A percentile compares a stretch with the other conserved stretches of the same genome.
Evolutionary conservation across 2,888 invertebrate genomes (phyloP).

Genomic region (Tachystola acroxantha): DNA sequence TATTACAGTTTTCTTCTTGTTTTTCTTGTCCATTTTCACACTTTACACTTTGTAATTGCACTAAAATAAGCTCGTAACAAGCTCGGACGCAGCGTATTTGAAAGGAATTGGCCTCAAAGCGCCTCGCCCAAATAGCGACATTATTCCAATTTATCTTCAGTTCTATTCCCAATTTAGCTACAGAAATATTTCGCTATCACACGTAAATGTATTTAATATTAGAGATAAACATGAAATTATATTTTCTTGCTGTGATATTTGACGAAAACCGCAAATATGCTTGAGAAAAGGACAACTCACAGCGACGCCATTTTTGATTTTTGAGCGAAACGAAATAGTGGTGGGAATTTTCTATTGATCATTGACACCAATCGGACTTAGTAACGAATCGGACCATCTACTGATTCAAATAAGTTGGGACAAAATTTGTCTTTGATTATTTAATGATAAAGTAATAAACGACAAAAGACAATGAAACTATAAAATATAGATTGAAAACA

Average conservation of each 20-base stretch:
- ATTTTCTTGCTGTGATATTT: no score
- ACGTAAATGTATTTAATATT: constrained; percentile 14
- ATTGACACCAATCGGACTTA: not conserved
- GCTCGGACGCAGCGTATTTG: constrained; percentile 21
- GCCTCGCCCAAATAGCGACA: constrained; percentile 47
- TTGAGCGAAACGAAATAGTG: not conserved
- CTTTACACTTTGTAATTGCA: constrained; percentile 25
- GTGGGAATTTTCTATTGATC: not conserved
- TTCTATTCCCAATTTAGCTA: constrained; percentile 4
- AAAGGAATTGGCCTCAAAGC: constrained; percentile 18
- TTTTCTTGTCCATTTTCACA: constrained; percentile 75
- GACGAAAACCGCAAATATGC: constrained; percentile 29
- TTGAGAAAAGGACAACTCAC: constrained; percentile 70
- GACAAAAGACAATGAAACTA: no score
- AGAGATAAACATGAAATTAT: no score
- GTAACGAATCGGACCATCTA: no score
- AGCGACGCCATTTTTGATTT: constrained; percentile 61
- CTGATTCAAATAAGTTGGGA: no score
- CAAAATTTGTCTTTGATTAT: no score
- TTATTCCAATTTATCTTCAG: constrained; percentile 26
- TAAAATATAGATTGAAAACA: no score
- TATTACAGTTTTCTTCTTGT: constrained; percentile 68
- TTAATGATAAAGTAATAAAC: no score
- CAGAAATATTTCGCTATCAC: constrained; percentile 9
- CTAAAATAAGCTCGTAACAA: constrained; percentile 27